A percentile compares a stretch with the other conserved stretches of the same genome.
These are phyloP conservation scores for Enteromius thamalakanensis DNA, from an alignment of 2,797 vertebrate species.

Conservation along the genomic window DNA sequence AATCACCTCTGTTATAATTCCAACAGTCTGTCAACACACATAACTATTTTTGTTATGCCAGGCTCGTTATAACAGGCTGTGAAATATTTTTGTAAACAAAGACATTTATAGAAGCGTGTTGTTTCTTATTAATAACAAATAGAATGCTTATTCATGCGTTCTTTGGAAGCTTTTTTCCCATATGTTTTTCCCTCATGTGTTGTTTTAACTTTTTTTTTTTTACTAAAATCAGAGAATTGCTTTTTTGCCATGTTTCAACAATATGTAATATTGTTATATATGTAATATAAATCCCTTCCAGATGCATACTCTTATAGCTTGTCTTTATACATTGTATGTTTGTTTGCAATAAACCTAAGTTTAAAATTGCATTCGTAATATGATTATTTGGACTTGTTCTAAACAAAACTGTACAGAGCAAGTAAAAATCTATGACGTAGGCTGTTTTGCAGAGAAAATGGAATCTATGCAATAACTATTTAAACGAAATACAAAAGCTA, in stretches of 20 bases:
- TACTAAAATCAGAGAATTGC: not conserved
- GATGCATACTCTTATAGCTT: not conserved
- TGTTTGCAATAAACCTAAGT: not conserved
- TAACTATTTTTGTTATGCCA: slow-evolving; percentile 6
- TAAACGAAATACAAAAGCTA: not conserved
- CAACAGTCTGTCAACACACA: not conserved
- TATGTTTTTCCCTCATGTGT: not conserved
- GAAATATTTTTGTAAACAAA: not conserved
- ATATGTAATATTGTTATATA: slow-evolving; percentile 5
- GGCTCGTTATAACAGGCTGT: not conserved
- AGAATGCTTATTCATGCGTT: slow-evolving; percentile 3
- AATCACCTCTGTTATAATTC: not conserved
- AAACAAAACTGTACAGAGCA: not conserved
- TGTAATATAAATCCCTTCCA: not conserved
- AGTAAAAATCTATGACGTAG: not conserved
- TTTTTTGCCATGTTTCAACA: slow-evolving; percentile 11
- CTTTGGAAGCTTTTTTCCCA: not conserved
- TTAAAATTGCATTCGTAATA: not conserved
- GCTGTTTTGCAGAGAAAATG: not conserved
- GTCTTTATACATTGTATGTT: not conserved
- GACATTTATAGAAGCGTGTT: not conserved
- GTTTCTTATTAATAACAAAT: not conserved
- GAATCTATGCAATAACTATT: not conserved
- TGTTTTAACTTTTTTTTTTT: not conserved
- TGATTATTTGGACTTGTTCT: not conserved